Percentiles rank a stretch among this genome's conserved stretches.
phyloP scores from a whole-genome alignment of 2,888 invertebrate species.

The Adineta ricciae region DNA sequence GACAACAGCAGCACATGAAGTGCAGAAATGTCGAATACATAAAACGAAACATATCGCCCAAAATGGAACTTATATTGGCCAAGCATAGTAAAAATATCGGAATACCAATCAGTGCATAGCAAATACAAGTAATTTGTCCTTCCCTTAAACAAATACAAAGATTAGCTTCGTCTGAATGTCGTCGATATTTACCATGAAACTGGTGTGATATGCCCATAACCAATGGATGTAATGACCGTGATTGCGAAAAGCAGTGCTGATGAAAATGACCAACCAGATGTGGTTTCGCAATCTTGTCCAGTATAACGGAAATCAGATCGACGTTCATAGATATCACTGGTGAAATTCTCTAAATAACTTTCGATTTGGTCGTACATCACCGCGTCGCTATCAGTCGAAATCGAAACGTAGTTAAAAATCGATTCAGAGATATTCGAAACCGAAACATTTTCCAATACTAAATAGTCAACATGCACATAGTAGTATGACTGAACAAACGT shows the following conservation, averaged over 20 bases:
- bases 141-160: not conserved
- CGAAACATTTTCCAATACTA: not conserved
- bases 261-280: slow-evolving; percentile 46
- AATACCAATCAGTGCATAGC: slow-evolving; percentile 32
- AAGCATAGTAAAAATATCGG: slow-evolving; percentile 32
- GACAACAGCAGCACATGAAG: not conserved
- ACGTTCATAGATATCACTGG: slow-evolving; percentile 17
- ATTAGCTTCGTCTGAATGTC: not conserved
- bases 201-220: slow-evolving; percentile 29
- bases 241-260: slow-evolving; percentile 48
- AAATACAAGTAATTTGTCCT: slow-evolving; percentile 32
- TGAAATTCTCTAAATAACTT: slow-evolving; percentile 22
- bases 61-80: slow-evolving; percentile 21
- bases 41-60: slow-evolving; percentile 22
- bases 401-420: slow-evolving; percentile 3
- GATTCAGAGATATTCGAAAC: not conserved
- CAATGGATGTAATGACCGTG: slow-evolving; percentile 49
- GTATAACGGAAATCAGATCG: not conserved
- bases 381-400: not conserved
- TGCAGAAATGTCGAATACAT: not conserved
- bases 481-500: not conserved
- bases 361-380: not conserved
- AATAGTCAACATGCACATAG: too few species aligned
- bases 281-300: slow-evolving; percentile 39
- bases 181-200: slow-evolving; percentile 12